phyloP scores from a whole-genome alignment of 2,113 vertebrate species.

The Sylvilagus bachmani region DNA sequence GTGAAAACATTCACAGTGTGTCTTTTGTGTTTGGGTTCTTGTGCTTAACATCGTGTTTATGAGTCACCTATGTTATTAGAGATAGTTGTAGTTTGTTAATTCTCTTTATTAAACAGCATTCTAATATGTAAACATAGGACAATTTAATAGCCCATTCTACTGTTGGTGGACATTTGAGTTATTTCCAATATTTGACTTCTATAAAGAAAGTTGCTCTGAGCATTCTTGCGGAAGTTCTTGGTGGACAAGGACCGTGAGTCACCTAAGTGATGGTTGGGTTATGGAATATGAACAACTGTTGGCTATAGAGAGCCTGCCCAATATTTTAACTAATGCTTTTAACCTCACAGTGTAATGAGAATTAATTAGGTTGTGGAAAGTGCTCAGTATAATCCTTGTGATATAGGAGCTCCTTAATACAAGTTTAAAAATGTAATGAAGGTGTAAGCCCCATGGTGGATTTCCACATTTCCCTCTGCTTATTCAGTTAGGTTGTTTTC shows the following conservation, averaged over 20 bases:
- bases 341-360: not conserved
- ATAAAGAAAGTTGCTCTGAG: slow-evolving; percentile 1
- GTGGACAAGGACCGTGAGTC: not conserved
- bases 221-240: not conserved
- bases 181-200: slow-evolving; percentile 1
- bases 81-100: not conserved
- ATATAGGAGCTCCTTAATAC: not conserved
- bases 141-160: not conserved
- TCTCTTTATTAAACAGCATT: not conserved
- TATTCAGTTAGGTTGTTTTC: not conserved
- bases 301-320: not conserved
- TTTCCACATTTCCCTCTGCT: not conserved
- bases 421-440: not conserved
- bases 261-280: not conserved
- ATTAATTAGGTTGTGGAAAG: not conserved
- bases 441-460: not conserved
- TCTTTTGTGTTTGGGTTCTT: not conserved
- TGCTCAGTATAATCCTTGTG: not conserved
- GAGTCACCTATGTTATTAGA: not conserved
- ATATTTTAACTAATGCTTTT: not conserved
- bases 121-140: not conserved
- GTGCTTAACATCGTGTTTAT: not conserved
- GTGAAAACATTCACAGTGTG: not conserved
- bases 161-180: not conserved
- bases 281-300: not conserved